Base-by-base conservation (phyloP, 2,888 invertebrate genomes). In the Crocallis elinguaria region DNA sequence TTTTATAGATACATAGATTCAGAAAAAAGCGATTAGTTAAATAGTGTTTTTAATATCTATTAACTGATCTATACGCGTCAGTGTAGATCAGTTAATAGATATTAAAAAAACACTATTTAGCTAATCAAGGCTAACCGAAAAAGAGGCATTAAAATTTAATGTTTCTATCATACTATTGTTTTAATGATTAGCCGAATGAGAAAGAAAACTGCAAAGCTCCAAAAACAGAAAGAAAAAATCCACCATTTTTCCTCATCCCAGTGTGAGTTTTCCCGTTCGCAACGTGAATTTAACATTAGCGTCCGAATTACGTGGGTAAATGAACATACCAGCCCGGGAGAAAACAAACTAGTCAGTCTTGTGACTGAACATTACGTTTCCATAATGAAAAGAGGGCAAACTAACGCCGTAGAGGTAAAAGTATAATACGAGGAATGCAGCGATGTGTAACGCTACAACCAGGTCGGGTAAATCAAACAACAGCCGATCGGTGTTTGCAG, bases 391-490 rank as follows among this genome's bases (percentile, higher is more conserved):
- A 67, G 57, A 56, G 62, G 58, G 52, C 49, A 52, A 64, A 66
- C 67, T 68, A 63, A 62, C 57, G 57, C 62, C 64, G 58, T 37
- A 37, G 29, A 53, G 41, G 37, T 58, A 58, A 52, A 55, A 66
- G 60, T 60, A 65, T 61, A 67, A 73, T 62, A 66, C 41, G 49
- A 50, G 54, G 49, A 51, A 64, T 35, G 62, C 69, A 68, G 62
- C 71, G 75, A 75, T 73, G 77, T 64, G 79, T 69, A 82, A 79
- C 67, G 67, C 49, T 62, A 66, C 70, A 73, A 75, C 73, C 80
- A 81, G 83, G 79, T 74, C 79, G 79, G 65, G 71, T 67, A 80
- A 83, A 86, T 86, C 86, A 86, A 86, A 87, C 80, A 85, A 67
- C 52, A 74, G 73, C 67, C 83, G 83, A 83, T 80, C 73, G 74